A percentile compares a stretch with the other conserved stretches of the same genome.
phyloP scores from a whole-genome alignment of 2,888 invertebrate genomes.

The Dryocosmus kuriphilus region DNA sequence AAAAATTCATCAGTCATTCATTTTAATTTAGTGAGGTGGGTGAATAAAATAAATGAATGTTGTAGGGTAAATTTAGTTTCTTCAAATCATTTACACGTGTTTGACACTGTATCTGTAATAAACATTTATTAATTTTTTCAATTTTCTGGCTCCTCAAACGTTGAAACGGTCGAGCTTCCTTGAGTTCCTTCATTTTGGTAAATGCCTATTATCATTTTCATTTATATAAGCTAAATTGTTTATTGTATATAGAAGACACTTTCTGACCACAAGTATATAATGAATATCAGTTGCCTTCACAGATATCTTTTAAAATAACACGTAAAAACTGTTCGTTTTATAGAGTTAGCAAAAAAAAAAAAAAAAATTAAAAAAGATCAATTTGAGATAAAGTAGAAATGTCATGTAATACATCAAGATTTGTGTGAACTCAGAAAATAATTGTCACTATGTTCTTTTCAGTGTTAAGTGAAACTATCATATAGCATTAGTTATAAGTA shows the following conservation, averaged over 20 bases:
- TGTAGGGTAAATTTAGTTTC: neutral
- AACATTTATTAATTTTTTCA: neutral
- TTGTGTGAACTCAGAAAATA: neutral
- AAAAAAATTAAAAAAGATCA: neutral
- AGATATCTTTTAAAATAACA: too few species aligned
- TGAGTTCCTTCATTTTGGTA: too few species aligned
- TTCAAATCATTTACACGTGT: neutral
- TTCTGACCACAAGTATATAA: too few species aligned
- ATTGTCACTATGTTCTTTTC: slow-evolving; percentile 29
- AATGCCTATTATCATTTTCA: too few species aligned
- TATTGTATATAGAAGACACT: too few species aligned
- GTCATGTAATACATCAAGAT: neutral
- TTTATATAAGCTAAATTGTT: too few species aligned
- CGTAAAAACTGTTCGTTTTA: too few species aligned
- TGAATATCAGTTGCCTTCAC: too few species aligned
- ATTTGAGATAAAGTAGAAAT: neutral
- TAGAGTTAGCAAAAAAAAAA: too few species aligned
- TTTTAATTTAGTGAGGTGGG: slow-evolving; percentile 11
- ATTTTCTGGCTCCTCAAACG: too few species aligned
- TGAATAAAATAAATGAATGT: slow-evolving; percentile 33
- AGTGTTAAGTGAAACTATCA: slow-evolving; percentile 23
- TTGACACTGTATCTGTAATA: neutral
- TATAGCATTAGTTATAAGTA: slow-evolving; percentile 16
- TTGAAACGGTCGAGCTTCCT: too few species aligned
- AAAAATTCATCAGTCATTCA: slow-evolving; percentile 24